phyloP scores from a whole-genome alignment of 2,797 vertebrate species.

The Miichthys miiuy region DNA sequence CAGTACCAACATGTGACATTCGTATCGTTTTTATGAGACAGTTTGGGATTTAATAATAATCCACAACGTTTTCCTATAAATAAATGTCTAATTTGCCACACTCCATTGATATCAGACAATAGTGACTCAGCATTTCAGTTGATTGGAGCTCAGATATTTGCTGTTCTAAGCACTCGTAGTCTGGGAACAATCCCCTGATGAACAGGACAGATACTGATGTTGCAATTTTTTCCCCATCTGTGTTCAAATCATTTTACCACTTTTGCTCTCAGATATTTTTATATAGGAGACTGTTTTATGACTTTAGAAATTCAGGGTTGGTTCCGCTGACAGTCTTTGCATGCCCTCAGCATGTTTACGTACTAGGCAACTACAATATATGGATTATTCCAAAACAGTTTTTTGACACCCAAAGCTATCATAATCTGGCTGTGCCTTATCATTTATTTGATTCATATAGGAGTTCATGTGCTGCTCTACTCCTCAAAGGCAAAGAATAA shows the following conservation, averaged over 20 bases:
- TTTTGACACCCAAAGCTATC: neutral
- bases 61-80: conserved; percentile 7
- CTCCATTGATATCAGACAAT: neutral
- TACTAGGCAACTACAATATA: neutral
- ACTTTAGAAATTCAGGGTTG: neutral
- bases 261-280: too few species aligned
- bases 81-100: neutral
- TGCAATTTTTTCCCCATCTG: neutral
- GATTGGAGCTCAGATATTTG: conserved; percentile 5
- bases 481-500: neutral
- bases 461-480: neutral
- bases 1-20: neutral
- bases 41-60: neutral
- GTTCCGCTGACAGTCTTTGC: neutral
- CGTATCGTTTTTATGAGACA: neutral
- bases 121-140: neutral
- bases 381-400: neutral
- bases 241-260: neutral
- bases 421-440: neutral
- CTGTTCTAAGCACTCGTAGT: neutral
- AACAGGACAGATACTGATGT: neutral
- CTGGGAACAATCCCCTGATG: neutral
- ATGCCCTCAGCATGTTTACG: neutral
- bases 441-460: neutral
- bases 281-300: neutral